A percentile compares a stretch with the other conserved stretches of the same genome.
Conservation (phyloP, 2,113 vertebrate species). For the Actenoides lindsayi region DNA sequence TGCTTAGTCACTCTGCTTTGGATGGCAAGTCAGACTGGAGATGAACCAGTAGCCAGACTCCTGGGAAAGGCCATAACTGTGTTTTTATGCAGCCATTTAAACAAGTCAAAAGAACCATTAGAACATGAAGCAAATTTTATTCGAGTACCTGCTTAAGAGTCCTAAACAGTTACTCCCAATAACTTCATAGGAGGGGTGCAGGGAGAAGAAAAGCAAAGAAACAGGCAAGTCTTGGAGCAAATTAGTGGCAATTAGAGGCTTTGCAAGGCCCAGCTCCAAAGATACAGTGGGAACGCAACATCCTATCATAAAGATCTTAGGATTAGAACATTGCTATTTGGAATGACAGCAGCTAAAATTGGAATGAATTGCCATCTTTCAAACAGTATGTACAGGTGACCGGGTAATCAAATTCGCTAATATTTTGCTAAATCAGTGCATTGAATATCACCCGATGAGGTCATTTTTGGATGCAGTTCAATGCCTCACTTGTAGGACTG, state of each 20-base stretch:
- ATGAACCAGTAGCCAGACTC: neutral
- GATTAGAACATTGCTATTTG: neutral
- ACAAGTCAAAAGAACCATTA: neutral
- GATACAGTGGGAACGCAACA: neutral
- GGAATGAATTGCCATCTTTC: neutral
- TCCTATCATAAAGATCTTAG: neutral
- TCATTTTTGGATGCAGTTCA: constrained; percentile 67
- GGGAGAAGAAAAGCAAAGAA: neutral
- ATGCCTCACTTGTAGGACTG: constrained; percentile 56
- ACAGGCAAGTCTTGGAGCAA: neutral
- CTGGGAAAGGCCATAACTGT: neutral
- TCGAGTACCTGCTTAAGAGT: neutral
- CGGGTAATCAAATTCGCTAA: constrained; percentile 18
- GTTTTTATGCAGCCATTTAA: neutral
- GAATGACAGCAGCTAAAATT: neutral
- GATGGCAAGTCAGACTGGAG: neutral
- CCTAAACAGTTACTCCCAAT: neutral
- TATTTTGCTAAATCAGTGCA: constrained; percentile 39
- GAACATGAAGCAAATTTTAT: neutral
- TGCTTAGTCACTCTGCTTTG: neutral
- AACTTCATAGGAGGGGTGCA: neutral
- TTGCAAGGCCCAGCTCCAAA: neutral
- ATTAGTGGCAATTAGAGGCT: neutral
- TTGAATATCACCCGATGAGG: constrained; percentile 44
- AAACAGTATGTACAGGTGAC: constrained; percentile 17